Base-by-base conservation (phyloP, 2,888 invertebrate species). In the Ormyrus pomaceus region DNA sequence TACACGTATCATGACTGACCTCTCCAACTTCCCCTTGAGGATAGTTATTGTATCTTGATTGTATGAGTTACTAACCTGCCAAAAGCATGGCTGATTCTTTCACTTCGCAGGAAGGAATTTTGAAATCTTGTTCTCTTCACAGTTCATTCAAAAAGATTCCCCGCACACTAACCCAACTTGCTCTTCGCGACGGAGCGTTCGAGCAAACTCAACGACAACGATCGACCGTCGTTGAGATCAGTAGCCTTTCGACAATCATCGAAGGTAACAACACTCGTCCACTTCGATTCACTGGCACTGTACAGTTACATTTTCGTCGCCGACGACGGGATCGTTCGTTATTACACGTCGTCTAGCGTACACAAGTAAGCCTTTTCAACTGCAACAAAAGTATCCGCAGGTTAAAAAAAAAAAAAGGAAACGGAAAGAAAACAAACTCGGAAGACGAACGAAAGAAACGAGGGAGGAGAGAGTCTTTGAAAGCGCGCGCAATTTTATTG, bases 91-190 rank as follows among this genome's bases (percentile, higher is more conserved):
- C 73, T 11, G 80, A 77, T 50, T 77, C 80, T 75, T 80, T 80
- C 13, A 68, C 77, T 69, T 77, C 80, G 72, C 76, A 77, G 80
- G 80, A 80, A 69, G 80, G 80, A 66, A 80, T 77, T 80, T 77
- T 72, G 80, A 34, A 5, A 46, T 10, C 61, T 72, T 61, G 4
- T 73, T 1, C 56, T 19, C 11, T 46, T 6, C 55, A 19, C 50
- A 50, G 66, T 59, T 73, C 68, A 48, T 77, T 48, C 51, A 53
- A 64, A 66, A 9, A 68, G 19, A 19, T 34, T 66, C 19, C 51
- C 13, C 46, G 11, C 9, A 3, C 13, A 45, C 34, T 34, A 34
- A 34, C 34, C 34, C 34, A 34, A 34, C 34, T 19, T 34, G 11
- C 55, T 5, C 6, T 50, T 7, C 56, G n/a, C n/a, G n/a, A 4